Evolutionary conservation across 2,113 vertebrate species (phyloP), one percentile per base, ranked within the genome.

Genomic region (Cinclus cinclus): DNA sequence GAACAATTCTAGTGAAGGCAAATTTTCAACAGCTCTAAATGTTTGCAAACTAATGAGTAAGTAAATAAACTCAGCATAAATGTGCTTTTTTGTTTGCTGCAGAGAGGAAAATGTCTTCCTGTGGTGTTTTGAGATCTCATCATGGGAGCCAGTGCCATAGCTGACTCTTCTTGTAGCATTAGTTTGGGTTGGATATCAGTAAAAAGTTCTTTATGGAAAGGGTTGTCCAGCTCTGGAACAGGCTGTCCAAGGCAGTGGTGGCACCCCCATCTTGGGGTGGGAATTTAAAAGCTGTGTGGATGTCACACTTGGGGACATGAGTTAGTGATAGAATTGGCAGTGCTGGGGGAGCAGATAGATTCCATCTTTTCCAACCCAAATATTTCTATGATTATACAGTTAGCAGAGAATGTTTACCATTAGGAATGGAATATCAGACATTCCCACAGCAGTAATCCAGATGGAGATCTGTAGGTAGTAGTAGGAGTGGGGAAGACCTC

Each of bases 191-290:
- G 62, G 62, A 15, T 12, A 8, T 23, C 12, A 58, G 74, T 37
- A 35, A 46, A 7, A 52, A 41, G 20, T 39, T 68, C 27, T 46
- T 68, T 28, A 42, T 9, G 3, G 6, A 14, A 46, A 69, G 60
- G 33, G 5, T 20, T 79, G 41, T 79, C 35, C 50, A 67, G 53
- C 11, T 20, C 23, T 73, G 71, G 22, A 58, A 33, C 15, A 42
- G 52, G 53, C 74, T 89, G 60, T 35, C 27, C 42, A 28, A 7
- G 24, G 68, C 28, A 68, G 24, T 10, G n/a, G n/a, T 58, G 75
- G 23, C 11, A 15, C 33, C 6, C 41, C 20, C 10, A 50, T 50
- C 27, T 39, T 3, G 0, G 13, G 7, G 23, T 18, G 14, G n/a
- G 15, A 9, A 15, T 84, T 68, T 62, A 7, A 50, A 84, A 75